Base-by-base conservation (phyloP, 2,113 vertebrate species). In the Syngnathus scovelli region DNA sequence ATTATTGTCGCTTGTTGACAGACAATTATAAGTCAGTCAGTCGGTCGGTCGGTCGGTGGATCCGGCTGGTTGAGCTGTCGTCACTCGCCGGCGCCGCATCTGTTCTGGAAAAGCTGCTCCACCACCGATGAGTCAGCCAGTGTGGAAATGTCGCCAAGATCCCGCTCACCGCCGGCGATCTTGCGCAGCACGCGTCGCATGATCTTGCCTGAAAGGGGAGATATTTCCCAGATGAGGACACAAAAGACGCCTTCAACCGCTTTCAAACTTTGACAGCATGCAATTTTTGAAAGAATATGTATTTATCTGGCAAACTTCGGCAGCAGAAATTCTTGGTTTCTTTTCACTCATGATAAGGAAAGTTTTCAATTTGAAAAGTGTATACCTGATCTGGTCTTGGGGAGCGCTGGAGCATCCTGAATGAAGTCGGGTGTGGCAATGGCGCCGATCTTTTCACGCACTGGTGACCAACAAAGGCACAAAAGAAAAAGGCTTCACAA, bases 391-490 rank as follows among this genome's bases (percentile, higher is more conserved):
- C 97, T 92, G 38, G 97, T 99, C 91, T 99, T 99, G 74, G 97
- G 97, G 74, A 99, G 92, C n/a, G 90, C 89, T 0, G 96, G 95
- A 8, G 97, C 96, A 0, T 94, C 92, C 90, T 99, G 97, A 81
- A 99, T 96, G 84, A 92, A 97, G 89, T 99, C 97, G 0, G 96
- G 97, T 0, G 95, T 98, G 21, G 97, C 97, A 68, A 99, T 98
- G 18, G 97, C 95, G 2, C 96, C 95, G 0, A 99, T 99, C 86
- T 96, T 98, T 85, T 95, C 94, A 86, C 97, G 92, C 79, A 99
- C 97, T 99, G 85, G 0, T 16, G 2, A 68, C 10, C 43, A 43
- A 66, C 8, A 48, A 48, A 37, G 1, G 15, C 7, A 64, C 16
- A 5, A 10, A 64, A 61, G n/a, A 9, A 5, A 10, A 64, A 23